Base-by-base conservation (phyloP, 1,140 invertebrate genomes). In the Drosophila punjabiensis region DNA sequence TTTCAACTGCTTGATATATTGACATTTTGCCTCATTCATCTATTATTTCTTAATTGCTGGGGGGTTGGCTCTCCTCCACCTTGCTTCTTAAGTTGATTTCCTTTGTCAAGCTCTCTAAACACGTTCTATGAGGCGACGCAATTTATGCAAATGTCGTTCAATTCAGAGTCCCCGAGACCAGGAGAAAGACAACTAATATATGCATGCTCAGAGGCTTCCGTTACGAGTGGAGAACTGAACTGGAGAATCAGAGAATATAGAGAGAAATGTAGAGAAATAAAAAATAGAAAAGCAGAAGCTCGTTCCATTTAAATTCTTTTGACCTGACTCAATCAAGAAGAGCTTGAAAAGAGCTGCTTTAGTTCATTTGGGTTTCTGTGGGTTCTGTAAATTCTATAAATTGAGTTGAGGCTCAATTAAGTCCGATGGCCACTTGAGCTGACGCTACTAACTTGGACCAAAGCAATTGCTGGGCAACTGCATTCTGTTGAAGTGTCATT, bases 281-380 rank as follows among this genome's bases (percentile, higher is more conserved):
- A 3, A 16, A 52, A 47, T 41, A 37, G 64, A 53, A 45, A 35
- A 53, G 48, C 33, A 37, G 61, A 56, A 63, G 61, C 55, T 63
- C 47, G 62, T 56, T 71, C 55, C 79, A 76, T 82, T 91, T 91
- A 91, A 91, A 91, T 91, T 91, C 81, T 91, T 91, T 91, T 91
- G 88, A 91, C 88, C 88, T 91, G 88, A 91, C 88, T 91, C 88
- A 91, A 91, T 91, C 88, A 92, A 91, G 89, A 69, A 79, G 52
- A 77, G 89, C 88, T 91, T 91, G 75, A 63, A 65, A 58, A 10
- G 33, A 81, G 82, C 79, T 76, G 62, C 63, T 66, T 63, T 48
- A 63, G 63, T 48, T 56, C 33, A 48, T 24, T 41, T 33, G 28
- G 24, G 60, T 56, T 67, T 28, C 30, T 32, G 32, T 33, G 41